Evolutionary conservation across 2,113 vertebrate species (phyloP).

Genomic region (Thinocorus orbignyianus): DNA sequence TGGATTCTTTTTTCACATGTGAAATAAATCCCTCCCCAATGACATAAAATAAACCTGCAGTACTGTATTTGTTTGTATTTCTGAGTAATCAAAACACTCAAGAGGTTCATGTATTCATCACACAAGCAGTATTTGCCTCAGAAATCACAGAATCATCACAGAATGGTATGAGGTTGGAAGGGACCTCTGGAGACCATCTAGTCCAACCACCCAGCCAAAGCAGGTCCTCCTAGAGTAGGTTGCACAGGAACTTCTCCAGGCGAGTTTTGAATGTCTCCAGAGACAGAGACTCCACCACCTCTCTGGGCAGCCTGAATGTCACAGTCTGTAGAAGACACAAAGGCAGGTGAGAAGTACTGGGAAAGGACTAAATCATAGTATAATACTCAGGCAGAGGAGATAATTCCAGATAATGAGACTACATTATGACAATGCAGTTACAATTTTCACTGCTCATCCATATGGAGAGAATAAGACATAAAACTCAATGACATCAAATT

Average conservation of each 20-base stretch:
- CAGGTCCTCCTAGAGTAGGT: too few relatives aligned
- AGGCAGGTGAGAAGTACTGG: not conserved
- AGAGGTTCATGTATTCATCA: not conserved
- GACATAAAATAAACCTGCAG: not conserved
- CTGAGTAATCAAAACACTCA: not conserved
- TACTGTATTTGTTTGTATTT: not conserved
- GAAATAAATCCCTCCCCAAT: not conserved
- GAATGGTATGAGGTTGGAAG: too few relatives aligned
- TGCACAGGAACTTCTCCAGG: too few relatives aligned
- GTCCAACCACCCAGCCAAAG: too few relatives aligned
- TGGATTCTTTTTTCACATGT: not conserved
- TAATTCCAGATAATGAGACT: not conserved
- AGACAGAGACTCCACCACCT: too few relatives aligned
- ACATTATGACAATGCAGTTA: not conserved
- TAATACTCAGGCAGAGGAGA: not conserved
- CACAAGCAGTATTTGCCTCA: not conserved
- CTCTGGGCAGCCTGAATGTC: not conserved
- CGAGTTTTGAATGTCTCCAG: too few relatives aligned
- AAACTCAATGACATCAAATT: not conserved
- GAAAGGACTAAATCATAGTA: not conserved
- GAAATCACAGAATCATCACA: not conserved
- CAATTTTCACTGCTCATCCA: slow-evolving; percentile 15
- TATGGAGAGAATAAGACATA: not conserved
- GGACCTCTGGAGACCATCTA: too few relatives aligned
- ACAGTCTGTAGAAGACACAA: not conserved